Evolutionary conservation across 2,888 invertebrate genomes (phyloP), one percentile per base, ranked within the genome.

Genomic region (Bugulina stolonifera): DNA sequence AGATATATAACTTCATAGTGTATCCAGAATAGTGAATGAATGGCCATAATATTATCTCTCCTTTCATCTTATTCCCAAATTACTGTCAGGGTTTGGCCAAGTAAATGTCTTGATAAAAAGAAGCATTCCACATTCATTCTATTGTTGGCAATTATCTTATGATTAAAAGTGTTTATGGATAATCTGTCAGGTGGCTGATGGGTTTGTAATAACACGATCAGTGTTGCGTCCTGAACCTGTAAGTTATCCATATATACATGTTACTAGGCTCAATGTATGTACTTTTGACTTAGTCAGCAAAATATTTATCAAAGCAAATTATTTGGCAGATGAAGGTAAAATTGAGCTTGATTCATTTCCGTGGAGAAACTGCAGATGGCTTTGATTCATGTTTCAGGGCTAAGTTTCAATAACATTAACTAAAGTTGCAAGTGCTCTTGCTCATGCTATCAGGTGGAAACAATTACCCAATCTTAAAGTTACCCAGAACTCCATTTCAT

Each of bases 141-240:
- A n/a, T n/a, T n/a, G n/a, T n/a, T n/a, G n/a, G n/a, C n/a, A n/a
- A n/a, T n/a, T n/a, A n/a, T n/a, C n/a, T n/a, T n/a, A n/a, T n/a
- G n/a, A n/a, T n/a, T n/a, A n/a, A n/a, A n/a, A n/a, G n/a, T n/a
- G n/a, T 43, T 18, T 43, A 18, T 43, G 18, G 18, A 5, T 43
- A 43, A 27, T 64, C 27, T 64, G 64, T 64, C 34, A 64, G 64
- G 64, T 64, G 29, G 34, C 34, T 34, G 64, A 64, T 34, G 64
- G 32, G 25, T 64, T 32, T 27, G 34, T 32, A 32, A 64, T 64
- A 22, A 25, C 64, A 5, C 22, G 27, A 32, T 64, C 64, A 5
- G 64, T 64, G 34, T 32, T 64, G 2, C 27, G 64, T 29, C 64
- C 64, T 14, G 64, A 64, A 10, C 32, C 32, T 64, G 64, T 64